Evolutionary conservation across 2,113 vertebrate species (phyloP), one percentile per base, ranked within the genome.

Genomic region (Peromyscus polionotus): DNA sequence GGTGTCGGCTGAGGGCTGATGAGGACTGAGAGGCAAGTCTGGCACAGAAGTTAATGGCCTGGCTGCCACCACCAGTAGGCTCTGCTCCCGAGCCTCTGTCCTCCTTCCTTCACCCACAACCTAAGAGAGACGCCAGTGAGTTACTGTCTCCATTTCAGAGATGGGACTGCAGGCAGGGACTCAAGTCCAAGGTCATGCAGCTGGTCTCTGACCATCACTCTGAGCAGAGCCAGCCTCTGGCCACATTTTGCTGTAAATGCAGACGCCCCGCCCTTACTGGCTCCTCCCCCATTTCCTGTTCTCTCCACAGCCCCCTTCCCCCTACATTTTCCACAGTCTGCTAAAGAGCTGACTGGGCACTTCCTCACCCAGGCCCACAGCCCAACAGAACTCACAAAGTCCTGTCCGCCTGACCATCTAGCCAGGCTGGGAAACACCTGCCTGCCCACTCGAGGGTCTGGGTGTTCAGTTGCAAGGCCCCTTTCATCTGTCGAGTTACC

Each of bases 161-260:
- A 24, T 5, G 45, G 77, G 63, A 20, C 57, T 11, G 16, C 26
- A 80, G 77, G 70, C 14, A 0, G n/a, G 51, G 28, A 20, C 61
- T 3, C 54, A 1, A 2, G 45, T 42, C 39, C 10, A 3, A 9
- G 59, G 31, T 73, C 39, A 3, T 45, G 28, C 67, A 19, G 68
- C 75, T 14, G 24, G 24, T 26, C 59, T 3, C 85, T 24, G 45
- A 70, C 87, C 93, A 26, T 59, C 39, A 45, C 79, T 22, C 61
- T 26, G 86, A 67, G 86, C 86, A 72, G 33, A 70, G n/a, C 48
- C 63, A 1, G 67, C 33, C n/a, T 36, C 94, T 68, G 2, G 57
- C 20, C 11, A 9, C 0, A 26, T 57, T 24, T 36, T 2, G n/a
- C 68, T 72, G 0, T 0, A 7, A 28, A 39, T 1, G 68, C 19